Evolutionary conservation across 2,797 vertebrate genomes (phyloP).

Genomic region (Potorous gilbertii): DNA sequence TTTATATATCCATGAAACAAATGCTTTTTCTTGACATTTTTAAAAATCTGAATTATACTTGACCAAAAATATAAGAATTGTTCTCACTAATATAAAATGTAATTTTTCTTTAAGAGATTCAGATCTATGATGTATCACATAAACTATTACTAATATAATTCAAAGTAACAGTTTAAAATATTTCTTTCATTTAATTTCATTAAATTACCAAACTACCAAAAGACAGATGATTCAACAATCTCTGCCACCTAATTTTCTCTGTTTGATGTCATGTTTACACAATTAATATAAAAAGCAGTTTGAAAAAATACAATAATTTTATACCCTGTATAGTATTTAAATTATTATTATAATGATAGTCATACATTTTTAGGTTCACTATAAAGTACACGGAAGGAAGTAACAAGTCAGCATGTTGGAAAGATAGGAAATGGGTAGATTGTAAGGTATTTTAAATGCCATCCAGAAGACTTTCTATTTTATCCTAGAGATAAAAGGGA

Average conservation of each 20-base stretch:
- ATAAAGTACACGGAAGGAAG: too few species aligned
- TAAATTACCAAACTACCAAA: conserved; percentile 32
- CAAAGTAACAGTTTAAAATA: conserved; percentile 25
- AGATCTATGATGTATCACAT: conserved; percentile 16
- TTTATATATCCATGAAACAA: conserved; percentile 43
- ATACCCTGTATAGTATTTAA: conserved; percentile 22
- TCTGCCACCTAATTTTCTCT: background rate
- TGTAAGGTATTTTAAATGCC: background rate
- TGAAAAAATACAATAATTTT: conserved; percentile 2
- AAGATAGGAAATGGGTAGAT: too few species aligned
- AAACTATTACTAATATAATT: conserved; percentile 39
- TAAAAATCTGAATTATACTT: conserved; percentile 31
- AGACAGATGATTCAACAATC: conserved; percentile 3
- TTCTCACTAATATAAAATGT: conserved; percentile 23
- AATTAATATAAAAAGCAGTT: conserved; percentile 19
- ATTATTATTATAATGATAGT: conserved; percentile 20
- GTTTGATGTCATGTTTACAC: background rate
- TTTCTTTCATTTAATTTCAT: conserved; percentile 37
- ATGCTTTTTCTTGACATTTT: conserved; percentile 1
- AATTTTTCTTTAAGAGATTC: conserved; percentile 30
- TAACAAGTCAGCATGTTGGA: too few species aligned
- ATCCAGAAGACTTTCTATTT: background rate
- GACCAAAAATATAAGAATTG: background rate
- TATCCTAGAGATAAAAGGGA: background rate
- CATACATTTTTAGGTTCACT: too few species aligned